phyloP scores from a whole-genome alignment of 2,888 invertebrate genomes.

The Azorinus chamasolen region DNA sequence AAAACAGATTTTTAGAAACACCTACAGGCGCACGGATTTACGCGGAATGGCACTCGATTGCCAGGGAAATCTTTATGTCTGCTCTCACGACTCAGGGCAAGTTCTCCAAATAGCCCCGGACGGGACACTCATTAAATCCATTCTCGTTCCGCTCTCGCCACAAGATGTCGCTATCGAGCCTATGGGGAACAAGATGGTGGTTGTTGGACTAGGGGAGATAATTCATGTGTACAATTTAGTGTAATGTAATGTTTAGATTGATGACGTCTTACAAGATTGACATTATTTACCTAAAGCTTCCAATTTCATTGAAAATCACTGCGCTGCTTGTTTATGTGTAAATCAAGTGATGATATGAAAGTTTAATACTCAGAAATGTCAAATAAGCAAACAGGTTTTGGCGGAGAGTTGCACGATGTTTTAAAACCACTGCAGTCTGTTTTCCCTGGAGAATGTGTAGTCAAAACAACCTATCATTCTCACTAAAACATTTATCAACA shows the following conservation, averaged over 20 bases:
- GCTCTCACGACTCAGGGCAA: conserved; percentile 62
- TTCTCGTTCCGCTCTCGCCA: conserved; percentile 62
- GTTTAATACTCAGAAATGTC: no score
- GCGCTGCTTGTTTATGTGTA: no score
- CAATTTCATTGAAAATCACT: no score
- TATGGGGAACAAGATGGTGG: conserved; percentile 64
- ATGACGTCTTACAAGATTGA: no score
- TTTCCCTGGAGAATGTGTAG: no score
- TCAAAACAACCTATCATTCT: no score
- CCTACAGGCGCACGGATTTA: conserved; percentile 57
- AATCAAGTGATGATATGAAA: no score
- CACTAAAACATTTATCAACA: no score
- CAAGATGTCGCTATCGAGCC: conserved; percentile 67
- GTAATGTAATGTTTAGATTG: conserved; percentile 6
- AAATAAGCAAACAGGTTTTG: no score
- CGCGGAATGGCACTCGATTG: conserved; percentile 63
- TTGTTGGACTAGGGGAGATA: conserved; percentile 57
- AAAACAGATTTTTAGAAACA: conserved; percentile 62
- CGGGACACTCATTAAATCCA: conserved; percentile 58
- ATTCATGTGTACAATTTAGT: conserved; percentile 57
- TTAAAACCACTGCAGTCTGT: no score
- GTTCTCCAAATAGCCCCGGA: conserved; percentile 59
- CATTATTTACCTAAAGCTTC: no score
- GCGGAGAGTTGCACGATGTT: no score
- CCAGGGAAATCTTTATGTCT: conserved; percentile 64